Conservation (phyloP, 2,797 vertebrate species). For the Diglossa cyanea region DNA sequence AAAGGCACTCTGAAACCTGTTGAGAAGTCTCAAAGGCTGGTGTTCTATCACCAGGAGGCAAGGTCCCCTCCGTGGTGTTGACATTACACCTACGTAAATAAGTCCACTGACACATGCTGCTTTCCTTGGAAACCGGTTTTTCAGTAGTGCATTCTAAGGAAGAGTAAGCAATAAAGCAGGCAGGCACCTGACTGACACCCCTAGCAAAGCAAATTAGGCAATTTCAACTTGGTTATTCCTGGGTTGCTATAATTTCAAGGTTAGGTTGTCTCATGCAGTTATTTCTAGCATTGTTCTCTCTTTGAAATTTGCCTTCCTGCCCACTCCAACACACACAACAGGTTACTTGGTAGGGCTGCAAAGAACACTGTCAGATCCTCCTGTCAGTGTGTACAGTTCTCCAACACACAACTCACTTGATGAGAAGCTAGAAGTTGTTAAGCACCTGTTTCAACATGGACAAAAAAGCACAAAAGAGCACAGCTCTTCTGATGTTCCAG, state of each 20-base stretch:
- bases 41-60: background rate
- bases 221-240: fast-evolving
- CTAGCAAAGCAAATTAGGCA: background rate
- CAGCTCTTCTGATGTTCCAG: background rate
- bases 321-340: background rate
- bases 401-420: background rate
- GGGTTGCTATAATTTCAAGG: background rate
- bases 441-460: fast-evolving
- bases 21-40: background rate
- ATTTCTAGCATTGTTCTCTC: background rate
- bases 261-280: background rate
- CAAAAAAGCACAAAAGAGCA: background rate
- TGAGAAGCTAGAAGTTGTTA: background rate
- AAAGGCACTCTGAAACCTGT: background rate
- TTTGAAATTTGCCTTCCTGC: background rate
- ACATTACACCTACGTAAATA: background rate
- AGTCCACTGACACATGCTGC: background rate
- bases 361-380: background rate
- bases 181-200: background rate
- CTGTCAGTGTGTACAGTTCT: background rate
- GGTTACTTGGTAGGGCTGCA: background rate
- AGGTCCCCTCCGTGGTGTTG: background rate
- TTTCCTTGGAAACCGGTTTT: background rate
- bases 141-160: background rate
- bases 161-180: background rate